Evolutionary conservation across 1,140 invertebrate species (phyloP), one percentile per base, ranked within the genome.

Genomic region (Drosophila sechellia): DNA sequence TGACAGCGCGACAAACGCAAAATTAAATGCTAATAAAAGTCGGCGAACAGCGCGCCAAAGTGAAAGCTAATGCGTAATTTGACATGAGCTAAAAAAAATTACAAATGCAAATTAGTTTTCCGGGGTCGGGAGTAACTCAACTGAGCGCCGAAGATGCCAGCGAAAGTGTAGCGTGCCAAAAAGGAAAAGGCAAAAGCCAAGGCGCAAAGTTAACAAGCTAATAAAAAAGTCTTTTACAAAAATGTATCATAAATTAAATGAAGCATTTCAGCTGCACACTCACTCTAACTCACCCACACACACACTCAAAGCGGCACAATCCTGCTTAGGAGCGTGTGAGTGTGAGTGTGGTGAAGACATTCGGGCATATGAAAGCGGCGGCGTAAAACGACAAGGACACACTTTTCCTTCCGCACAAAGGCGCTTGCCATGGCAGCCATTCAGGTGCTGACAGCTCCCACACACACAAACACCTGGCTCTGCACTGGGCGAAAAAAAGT

Each of bases 171-270:
- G 6, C 43, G 56, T 34, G 64, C 42, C 11, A 12, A 39, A 81
- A 63, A 60, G 25, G 39, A 48, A 42, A 76, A 48, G 45, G 56
- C 56, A 76, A 61, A 76, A 61, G 74, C 75, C 60, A 58, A 71
- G 71, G 73, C 63, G 76, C 60, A 84, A 66, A 81, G 81, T 81
- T 81, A 81, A 85, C 81, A 81, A 79, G 84, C 84, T 90, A 89
- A 89, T 89, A 89, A 79, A 83, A 89, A 84, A 80, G 84, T 74
- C 77, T 89, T 78, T 71, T 63, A 64, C 81, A 86, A 78, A 83
- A 89, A 77, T 87, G 60, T 84, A 84, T 89, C 84, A 87, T 87
- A 87, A 87, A 87, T 87, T 89, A 87, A 87, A 87, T 87, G 84
- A 89, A 87, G 85, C 84, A 89, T 87, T 87, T 79, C 72, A 71